phyloP scores from a whole-genome alignment of 1,140 invertebrate genomes.

The Condylostylus longicornis region DNA sequence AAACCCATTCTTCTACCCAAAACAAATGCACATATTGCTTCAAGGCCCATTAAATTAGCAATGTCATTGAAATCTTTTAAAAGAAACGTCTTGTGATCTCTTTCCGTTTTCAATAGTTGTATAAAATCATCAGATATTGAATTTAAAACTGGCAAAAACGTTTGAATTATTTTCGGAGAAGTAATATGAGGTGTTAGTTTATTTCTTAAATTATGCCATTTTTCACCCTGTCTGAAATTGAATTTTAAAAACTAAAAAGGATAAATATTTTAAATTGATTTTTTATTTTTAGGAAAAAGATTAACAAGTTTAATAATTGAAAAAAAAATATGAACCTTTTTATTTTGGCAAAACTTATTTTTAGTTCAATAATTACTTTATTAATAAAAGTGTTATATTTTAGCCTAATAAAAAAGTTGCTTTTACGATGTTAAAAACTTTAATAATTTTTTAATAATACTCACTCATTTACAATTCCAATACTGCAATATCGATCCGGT shows the following conservation, averaged over 20 bases:
- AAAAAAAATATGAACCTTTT: too few species aligned
- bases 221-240: slow-evolving; percentile 55
- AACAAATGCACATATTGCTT: slow-evolving; percentile 62
- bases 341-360: too few species aligned
- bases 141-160: slow-evolving; percentile 62
- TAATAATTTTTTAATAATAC: slow-evolving; percentile 18
- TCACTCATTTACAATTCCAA: slow-evolving; percentile 69
- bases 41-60: slow-evolving; percentile 60
- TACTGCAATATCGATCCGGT: slow-evolving; percentile 61
- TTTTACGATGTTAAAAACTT: background rate
- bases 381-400: too few species aligned
- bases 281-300: too few species aligned
- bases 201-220: slow-evolving; percentile 59
- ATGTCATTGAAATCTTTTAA: slow-evolving; percentile 53
- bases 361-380: slow-evolving; percentile 2
- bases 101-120: slow-evolving; percentile 40
- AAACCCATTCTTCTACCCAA: slow-evolving; percentile 65
- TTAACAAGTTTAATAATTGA: too few species aligned
- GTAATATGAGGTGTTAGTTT: slow-evolving; percentile 62
- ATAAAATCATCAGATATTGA: slow-evolving; percentile 66
- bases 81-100: slow-evolving; percentile 33
- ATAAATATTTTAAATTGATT: too few species aligned
- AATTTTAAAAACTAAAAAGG: too few species aligned
- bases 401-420: background rate
- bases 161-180: slow-evolving; percentile 55